phyloP scores from a whole-genome alignment of 2,888 invertebrate genomes.

The Parthenolecanium corni region DNA sequence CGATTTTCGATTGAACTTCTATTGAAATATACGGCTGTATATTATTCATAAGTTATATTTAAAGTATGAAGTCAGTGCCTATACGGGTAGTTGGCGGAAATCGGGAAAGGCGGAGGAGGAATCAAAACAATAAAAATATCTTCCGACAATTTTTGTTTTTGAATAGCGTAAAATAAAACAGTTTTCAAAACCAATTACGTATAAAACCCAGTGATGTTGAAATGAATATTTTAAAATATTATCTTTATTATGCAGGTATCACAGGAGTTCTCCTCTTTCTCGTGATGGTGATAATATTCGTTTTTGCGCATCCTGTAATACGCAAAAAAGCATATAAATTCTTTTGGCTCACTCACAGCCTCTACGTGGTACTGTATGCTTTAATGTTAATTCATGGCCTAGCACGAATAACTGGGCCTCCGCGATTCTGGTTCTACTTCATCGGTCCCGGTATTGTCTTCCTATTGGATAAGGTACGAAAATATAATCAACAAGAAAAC shows the following conservation, averaged over 20 bases:
- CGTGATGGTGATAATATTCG: constrained; percentile 87
- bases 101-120: too few species aligned
- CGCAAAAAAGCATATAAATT: constrained; percentile 87
- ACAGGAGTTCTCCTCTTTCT: constrained; percentile 78
- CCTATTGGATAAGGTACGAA: constrained; percentile 67
- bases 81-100: too few species aligned
- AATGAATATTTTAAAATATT: too few species aligned
- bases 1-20: too few species aligned
- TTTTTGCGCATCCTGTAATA: constrained; percentile 89
- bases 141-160: too few species aligned
- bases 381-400: constrained; percentile 80
- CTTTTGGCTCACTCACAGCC: constrained; percentile 87
- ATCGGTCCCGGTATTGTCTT: constrained; percentile 81
- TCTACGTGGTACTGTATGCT: constrained; percentile 75
- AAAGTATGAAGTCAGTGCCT: too few species aligned
- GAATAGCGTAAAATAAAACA: too few species aligned
- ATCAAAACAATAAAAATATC: too few species aligned
- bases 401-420: constrained; percentile 79
- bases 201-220: too few species aligned
- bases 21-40: too few species aligned
- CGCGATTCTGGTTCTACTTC: constrained; percentile 89
- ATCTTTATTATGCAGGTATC: constrained; percentile 47
- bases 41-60: too few species aligned
- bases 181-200: too few species aligned
- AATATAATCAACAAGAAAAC: background rate